Evolutionary conservation across 53 echinoderm and acorn worm species (phyloP), one percentile per base, ranked within the genome.

Genomic region (Echinarachnius parma): DNA sequence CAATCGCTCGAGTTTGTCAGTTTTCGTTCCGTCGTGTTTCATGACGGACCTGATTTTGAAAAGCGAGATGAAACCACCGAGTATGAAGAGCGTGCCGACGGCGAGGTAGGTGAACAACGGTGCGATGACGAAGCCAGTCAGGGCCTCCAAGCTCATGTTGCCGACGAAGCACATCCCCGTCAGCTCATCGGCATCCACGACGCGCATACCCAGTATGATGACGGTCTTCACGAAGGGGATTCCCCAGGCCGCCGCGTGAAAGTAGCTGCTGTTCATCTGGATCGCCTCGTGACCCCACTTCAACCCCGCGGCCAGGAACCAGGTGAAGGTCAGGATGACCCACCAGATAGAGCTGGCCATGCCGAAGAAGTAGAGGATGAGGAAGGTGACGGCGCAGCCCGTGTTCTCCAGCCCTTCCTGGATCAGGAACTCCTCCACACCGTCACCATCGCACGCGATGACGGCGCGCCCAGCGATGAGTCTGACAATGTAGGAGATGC

Each of bases 251-350:
- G 87, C 91, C 22, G 92, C 64, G 45, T 98, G 98, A 65, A 98
- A 98, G 60, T 98, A 98, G 21, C 86, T 92, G 53, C 98, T 98
- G 53, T 98, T 91, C 79, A 92, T 77, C 56, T 92, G 88, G 46
- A 98, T 98, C 2, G 98, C 98, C 46, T 98, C 98, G 42, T 98
- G 98, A 7, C 98, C 91, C 98, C 98, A 98, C 75, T 98, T 98
- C 25, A 98, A 78, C 31, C 98, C 98, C 2, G 98, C 98, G 9
- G 98, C 98, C 7, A 98, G 88, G 61, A 98, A 98, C 98, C 98
- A 98, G 4, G 98, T 98, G 75, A 98, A 98, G 1, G 98, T 87
- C 26, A 98, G 53, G 16, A 92, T 80, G 8, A 98, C 98, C 98
- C 98, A 98, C 98, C 98, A 98, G 48, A 98, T 82, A 7, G 98